Evolutionary conservation across 64 coral and sea anemone genomes (phyloP), one percentile per base, ranked within the genome.

Genomic region (Porites lutea): DNA sequence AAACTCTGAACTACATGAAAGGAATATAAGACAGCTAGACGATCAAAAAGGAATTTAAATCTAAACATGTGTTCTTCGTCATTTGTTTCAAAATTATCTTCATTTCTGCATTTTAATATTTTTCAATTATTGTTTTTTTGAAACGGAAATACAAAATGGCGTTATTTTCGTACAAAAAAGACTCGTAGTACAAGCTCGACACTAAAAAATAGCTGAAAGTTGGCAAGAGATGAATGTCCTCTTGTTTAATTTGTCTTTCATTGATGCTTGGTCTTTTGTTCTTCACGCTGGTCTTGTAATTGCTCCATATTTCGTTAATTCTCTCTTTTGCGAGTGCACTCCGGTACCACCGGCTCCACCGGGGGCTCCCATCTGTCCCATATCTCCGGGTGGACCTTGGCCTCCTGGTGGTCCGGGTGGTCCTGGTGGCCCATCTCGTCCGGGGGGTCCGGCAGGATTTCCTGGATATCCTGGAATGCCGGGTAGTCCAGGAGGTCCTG

Each of bases 381-480:
- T 87, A 61, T 96, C 91, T 55, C 97, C 97, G 7, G 94, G 97
- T 13, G 94, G 82, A 65, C 97, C 97, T 80, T 88, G 90, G 6
- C 82, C 82, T 13, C 97, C 97, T 37, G 88, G 13, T 48, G 83
- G 68, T 86, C 97, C 97, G 14, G 97, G 91, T 61, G 94, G 94
- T 89, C 94, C 91, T 65, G 71, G 82, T 27, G 97, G 94, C 4
- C 97, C 97, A 53, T 87, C 53, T 66, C 91, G 84, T 48, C 97
- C 97, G 7, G 83, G 75, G 4, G 97, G 89, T 89, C 97, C 97
- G 10, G 94, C 94, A 59, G 94, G 94, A 20, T 82, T 71, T 48
- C 93, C 96, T 13, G 96, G 90, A 57, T 92, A 88, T 59, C 96
- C 96, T 3, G 96, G 96, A 18, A 86, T 81, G 4, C 96, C 96